Conservation (phyloP, 2,888 invertebrate genomes). For the Nomada fucata region DNA sequence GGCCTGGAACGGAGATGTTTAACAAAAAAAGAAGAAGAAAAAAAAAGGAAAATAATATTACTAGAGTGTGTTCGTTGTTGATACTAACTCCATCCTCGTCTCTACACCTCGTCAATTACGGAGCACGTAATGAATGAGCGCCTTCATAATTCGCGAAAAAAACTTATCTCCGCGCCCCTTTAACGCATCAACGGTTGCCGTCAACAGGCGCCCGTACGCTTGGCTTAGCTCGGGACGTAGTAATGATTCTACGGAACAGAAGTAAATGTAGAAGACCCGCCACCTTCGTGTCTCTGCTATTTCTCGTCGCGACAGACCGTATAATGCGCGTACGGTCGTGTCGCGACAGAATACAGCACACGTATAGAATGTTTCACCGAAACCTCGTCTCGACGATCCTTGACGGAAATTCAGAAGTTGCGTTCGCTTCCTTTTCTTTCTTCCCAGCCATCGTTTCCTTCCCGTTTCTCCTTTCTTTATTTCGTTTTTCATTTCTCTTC, state of each 20-base stretch:
- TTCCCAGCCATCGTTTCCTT: neutral
- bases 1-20: conserved; percentile 1
- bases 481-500: neutral
- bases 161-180: conserved; percentile 67
- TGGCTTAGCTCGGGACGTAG: conserved; percentile 67
- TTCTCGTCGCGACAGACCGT: conserved; percentile 71
- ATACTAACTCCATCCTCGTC: conserved; percentile 36
- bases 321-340: conserved; percentile 57
- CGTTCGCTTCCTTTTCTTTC: conserved; percentile 24
- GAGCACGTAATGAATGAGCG: conserved; percentile 66
- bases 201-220: conserved; percentile 62
- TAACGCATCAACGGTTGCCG: conserved; percentile 65
- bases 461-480: neutral
- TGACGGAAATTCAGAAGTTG: conserved; percentile 55
- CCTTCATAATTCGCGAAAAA: conserved; percentile 63
- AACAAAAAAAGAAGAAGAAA: neutral
- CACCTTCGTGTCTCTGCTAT: conserved; percentile 64
- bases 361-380: conserved; percentile 44
- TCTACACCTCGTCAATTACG: conserved; percentile 64
- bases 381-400: conserved; percentile 61
- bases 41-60: conserved; percentile 11
- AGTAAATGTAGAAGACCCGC: conserved; percentile 65
- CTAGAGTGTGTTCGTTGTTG: conserved; percentile 50
- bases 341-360: conserved; percentile 39
- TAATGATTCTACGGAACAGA: conserved; percentile 68